Percentiles rank a stretch among this genome's conserved stretches.
phyloP scores from a whole-genome alignment of 92 coral and sea anemone species.

The Porites evermanni region DNA sequence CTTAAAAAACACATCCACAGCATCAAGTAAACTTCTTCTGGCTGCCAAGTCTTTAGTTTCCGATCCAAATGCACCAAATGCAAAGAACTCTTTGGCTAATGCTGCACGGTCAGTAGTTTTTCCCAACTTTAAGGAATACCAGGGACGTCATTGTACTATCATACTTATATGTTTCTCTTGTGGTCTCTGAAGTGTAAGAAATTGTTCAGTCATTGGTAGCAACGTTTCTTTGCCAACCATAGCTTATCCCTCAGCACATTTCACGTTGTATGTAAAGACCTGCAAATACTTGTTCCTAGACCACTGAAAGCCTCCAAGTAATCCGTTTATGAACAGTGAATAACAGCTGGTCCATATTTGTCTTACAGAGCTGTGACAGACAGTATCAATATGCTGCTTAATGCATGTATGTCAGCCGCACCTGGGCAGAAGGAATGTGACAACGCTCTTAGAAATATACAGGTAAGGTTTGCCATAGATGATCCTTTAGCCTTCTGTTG shows the following conservation, averaged over 20 bases:
- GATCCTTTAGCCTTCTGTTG: background rate
- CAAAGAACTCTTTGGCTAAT: slow-evolving; percentile 93
- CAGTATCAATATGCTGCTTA: slow-evolving; percentile 93
- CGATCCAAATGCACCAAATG: slow-evolving; percentile 99
- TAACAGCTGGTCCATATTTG: background rate
- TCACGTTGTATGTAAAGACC: too few species aligned
- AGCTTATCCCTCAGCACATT: too few species aligned
- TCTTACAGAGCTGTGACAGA: slow-evolving; percentile 93
- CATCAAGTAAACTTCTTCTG: slow-evolving; percentile 94
- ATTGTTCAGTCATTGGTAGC: too few species aligned
- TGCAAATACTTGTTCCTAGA: background rate
- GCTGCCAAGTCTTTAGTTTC: slow-evolving; percentile 99
- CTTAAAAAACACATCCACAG: slow-evolving; percentile 95
- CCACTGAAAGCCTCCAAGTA: background rate
- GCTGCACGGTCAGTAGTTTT: slow-evolving; percentile 88
- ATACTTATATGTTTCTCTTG: too few species aligned
- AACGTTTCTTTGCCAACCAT: too few species aligned
- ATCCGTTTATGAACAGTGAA: background rate
- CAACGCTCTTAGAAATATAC: slow-evolving; percentile 93
- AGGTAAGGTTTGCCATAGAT: slow-evolving; percentile 52
- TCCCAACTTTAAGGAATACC: background rate
- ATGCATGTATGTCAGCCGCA: slow-evolving; percentile 99
- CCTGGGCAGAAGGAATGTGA: slow-evolving; percentile 99
- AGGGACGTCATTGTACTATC: background rate
- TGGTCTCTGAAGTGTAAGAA: too few species aligned